Percentiles rank a stretch among this genome's conserved stretches.
phyloP scores from a whole-genome alignment of 1,140 invertebrate genomes.

The Colletes gigas region DNA sequence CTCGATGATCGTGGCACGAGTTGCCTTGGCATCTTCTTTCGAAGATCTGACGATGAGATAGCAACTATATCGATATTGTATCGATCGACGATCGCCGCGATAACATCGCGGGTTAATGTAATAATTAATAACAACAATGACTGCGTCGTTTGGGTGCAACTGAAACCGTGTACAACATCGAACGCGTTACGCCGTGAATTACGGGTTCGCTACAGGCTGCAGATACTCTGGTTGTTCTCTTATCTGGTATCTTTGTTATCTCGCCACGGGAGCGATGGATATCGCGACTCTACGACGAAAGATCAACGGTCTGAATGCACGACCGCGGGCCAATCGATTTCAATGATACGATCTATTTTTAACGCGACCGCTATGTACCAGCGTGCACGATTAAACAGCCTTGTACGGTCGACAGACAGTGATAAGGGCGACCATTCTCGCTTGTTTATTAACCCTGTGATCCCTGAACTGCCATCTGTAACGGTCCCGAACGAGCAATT shows the following conservation, averaged over 20 bases:
- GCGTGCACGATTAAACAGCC: neutral
- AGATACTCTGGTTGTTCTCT: neutral
- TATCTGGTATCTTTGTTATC: slow-evolving; percentile 47
- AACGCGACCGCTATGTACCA: neutral
- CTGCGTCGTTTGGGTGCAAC: neutral
- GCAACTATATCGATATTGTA: slow-evolving; percentile 16
- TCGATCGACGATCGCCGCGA: slow-evolving; percentile 24
- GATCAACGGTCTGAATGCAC: slow-evolving; percentile 30
- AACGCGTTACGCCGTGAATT: slow-evolving; percentile 20
- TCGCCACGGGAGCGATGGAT: slow-evolving; percentile 34
- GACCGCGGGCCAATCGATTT: slow-evolving; percentile 35
- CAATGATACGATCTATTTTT: slow-evolving; percentile 49
- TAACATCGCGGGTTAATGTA: slow-evolving; percentile 21
- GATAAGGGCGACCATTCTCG: neutral
- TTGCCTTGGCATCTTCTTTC: slow-evolving; percentile 7
- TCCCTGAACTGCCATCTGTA: neutral
- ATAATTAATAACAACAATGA: slow-evolving; percentile 39
- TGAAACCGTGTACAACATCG: slow-evolving; percentile 33
- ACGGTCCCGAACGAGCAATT: neutral
- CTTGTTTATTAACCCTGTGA: slow-evolving; percentile 6
- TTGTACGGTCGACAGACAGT: neutral
- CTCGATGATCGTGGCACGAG: neutral
- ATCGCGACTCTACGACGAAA: slow-evolving; percentile 26
- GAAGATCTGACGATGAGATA: slow-evolving; percentile 4
- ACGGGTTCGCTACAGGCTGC: neutral